Base-by-base conservation (phyloP, 30 jellyfish, hydroid and myxozoan genomes). In the Rhopilema esculentum region DNA sequence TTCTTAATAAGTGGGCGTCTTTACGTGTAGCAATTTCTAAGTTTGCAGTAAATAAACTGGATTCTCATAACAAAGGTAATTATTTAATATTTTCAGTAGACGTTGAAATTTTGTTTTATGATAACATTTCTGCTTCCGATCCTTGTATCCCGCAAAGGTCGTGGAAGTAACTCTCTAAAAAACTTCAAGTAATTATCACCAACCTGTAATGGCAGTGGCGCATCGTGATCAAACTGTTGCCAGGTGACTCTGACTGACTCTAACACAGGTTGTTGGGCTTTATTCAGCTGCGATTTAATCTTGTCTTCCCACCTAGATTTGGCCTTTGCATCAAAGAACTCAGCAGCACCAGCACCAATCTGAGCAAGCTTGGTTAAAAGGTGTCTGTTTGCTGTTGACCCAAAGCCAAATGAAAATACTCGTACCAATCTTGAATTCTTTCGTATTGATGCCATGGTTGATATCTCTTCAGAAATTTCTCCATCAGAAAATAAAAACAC, bases 301-400 rank as follows among this genome's bases (percentile, higher is more conserved):
- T 93, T 93, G 29, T 53, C 51, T 69, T 88, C 91, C 98, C 98
- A 93, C 40, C 71, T 83, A 17, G 98, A 93, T 57, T 93, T 93
- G 27, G 85, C 83, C 16, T 81, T 89, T 50, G 88, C 49, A 65
- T 93, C 98, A 65, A 88, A 85, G 75, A 66, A 93, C 75, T 87
- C 96, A 75, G 66, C 77, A 30, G 92, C 75, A 8, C 97, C 98
- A 67, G 87, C 74, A 2, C 98, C 97, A 17, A 83, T 27, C 66
- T 85, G 86, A 23, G 98, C 90, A 33, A 93, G 17, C 73, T 73
- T 93, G 22, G 91, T 80, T 57, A 93, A 52, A 16, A 88, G 76
- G 48, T 93, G 98, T 30, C 87, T 91, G 75, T 93, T 93, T 12
- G 91, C 94, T 4, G 97, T 85, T 1, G 97, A 72, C 91, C 97